Conservation (phyloP, 2,888 invertebrate species). For the Agriotes lineatus region DNA sequence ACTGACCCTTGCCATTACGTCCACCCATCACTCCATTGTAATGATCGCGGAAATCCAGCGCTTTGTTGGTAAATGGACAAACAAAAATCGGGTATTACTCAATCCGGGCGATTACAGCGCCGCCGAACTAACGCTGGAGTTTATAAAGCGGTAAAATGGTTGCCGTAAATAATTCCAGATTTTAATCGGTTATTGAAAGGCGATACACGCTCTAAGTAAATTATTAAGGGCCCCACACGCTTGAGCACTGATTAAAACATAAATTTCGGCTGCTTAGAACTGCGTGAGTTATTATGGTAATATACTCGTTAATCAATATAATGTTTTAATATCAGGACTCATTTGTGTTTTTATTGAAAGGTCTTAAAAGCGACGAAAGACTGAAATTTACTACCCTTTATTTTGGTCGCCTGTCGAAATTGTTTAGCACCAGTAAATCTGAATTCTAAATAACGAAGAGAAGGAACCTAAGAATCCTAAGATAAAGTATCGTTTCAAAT, state of each 20-base stretch:
- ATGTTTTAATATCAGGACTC: no score
- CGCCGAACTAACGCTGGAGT: neutral
- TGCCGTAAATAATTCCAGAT: constrained; percentile 3
- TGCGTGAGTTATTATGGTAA: constrained; percentile 19
- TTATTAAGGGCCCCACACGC: constrained; percentile 15
- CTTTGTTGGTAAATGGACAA: neutral
- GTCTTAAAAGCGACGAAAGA: no score
- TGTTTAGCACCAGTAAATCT: no score
- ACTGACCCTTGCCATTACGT: constrained; percentile 28
- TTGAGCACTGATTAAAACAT: constrained; percentile 27
- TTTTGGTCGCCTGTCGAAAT: no score
- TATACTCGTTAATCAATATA: no score
- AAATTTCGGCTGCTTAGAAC: constrained; percentile 23
- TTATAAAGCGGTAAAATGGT: constrained; percentile 14
- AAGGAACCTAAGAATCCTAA: no score
- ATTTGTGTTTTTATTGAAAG: no score
- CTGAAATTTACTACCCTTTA: no score
- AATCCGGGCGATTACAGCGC: neutral
- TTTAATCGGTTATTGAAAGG: neutral
- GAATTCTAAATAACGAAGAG: no score
- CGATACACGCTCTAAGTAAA: neutral
- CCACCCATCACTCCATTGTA: constrained; percentile 6
- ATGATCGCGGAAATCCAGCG: neutral
- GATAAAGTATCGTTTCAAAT: no score
- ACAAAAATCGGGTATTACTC: constrained; percentile 2